Conservation (phyloP, 2,113 vertebrate species). For the Lates calcarifer region DNA sequence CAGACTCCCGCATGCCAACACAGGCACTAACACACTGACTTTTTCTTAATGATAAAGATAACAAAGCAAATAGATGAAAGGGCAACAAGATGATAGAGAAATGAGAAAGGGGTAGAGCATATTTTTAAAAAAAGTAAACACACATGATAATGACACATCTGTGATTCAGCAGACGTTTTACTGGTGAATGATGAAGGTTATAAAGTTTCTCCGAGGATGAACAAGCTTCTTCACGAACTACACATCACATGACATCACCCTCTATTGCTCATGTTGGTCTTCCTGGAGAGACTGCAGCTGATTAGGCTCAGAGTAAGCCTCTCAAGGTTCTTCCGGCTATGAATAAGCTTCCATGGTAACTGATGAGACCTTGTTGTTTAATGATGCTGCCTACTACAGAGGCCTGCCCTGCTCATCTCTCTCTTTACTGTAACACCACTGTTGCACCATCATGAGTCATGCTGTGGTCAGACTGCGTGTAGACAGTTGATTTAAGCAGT, state of each 20-base stretch:
- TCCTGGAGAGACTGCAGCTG: slow-evolving; percentile 52
- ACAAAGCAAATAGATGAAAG: background rate
- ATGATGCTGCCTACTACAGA: slow-evolving; percentile 30
- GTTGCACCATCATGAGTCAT: slow-evolving; percentile 42
- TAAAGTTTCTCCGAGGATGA: slow-evolving; percentile 12
- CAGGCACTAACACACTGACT: background rate
- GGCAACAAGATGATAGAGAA: background rate
- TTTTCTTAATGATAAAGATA: background rate
- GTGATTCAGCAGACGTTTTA: slow-evolving; percentile 32
- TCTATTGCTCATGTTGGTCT: slow-evolving; percentile 36
- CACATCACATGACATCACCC: slow-evolving; percentile 65
- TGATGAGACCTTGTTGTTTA: slow-evolving; percentile 57
- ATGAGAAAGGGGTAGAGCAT: background rate
- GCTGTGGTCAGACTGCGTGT: slow-evolving; percentile 23
- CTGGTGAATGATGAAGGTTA: slow-evolving; percentile 1
- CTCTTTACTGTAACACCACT: slow-evolving; percentile 51
- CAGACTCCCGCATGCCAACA: slow-evolving; percentile 17
- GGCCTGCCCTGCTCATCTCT: slow-evolving; percentile 15
- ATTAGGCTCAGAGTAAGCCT: slow-evolving; percentile 65
- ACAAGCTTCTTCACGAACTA: slow-evolving; percentile 27
- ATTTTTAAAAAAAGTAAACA: slow-evolving; percentile 9
- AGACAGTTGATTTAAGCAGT: background rate
- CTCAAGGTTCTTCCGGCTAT: slow-evolving; percentile 52
- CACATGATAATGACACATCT: background rate
- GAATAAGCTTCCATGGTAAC: slow-evolving; percentile 68